Conservation (phyloP, 2,888 invertebrate species). For the Apodemia zela region DNA sequence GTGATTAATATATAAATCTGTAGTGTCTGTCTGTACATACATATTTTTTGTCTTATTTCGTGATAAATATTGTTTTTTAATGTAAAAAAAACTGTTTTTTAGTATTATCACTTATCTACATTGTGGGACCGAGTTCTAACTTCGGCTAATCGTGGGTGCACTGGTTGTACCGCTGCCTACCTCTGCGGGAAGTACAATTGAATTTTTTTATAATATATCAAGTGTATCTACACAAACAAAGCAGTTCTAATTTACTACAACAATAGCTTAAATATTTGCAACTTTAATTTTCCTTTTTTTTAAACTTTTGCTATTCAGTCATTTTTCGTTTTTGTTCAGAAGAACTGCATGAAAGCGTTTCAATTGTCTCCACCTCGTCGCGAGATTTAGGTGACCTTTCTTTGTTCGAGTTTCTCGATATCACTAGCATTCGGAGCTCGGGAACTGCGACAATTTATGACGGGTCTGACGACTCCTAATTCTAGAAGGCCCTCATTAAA, state of each 20-base stretch:
- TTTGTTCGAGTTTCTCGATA: constrained; percentile 10
- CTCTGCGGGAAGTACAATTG: too few species aligned
- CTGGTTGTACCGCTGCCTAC: too few species aligned
- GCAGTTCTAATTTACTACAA: neutral
- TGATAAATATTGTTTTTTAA: too few species aligned
- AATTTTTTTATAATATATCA: too few species aligned
- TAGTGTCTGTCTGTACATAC: too few species aligned
- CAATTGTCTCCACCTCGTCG: constrained; percentile 6
- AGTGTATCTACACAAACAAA: too few species aligned
- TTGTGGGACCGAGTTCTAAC: too few species aligned
- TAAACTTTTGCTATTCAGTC: neutral
- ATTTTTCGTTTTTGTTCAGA: neutral
- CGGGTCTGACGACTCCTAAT: constrained; percentile 66
- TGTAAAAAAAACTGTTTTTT: too few species aligned
- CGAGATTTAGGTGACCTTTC: constrained; percentile 16
- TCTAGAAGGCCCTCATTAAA: constrained; percentile 68
- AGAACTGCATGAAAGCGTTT: neutral
- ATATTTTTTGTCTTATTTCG: too few species aligned
- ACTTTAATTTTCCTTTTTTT: neutral
- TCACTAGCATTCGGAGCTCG: constrained; percentile 27
- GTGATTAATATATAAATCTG: too few species aligned
- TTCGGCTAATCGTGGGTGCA: too few species aligned
- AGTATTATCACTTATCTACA: too few species aligned
- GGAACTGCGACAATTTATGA: constrained; percentile 73
- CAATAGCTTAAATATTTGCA: neutral